A percentile compares a stretch with the other conserved stretches of the same genome.
Conservation (phyloP, 2,113 vertebrate species). For the Melanotaenia duboulayi region DNA sequence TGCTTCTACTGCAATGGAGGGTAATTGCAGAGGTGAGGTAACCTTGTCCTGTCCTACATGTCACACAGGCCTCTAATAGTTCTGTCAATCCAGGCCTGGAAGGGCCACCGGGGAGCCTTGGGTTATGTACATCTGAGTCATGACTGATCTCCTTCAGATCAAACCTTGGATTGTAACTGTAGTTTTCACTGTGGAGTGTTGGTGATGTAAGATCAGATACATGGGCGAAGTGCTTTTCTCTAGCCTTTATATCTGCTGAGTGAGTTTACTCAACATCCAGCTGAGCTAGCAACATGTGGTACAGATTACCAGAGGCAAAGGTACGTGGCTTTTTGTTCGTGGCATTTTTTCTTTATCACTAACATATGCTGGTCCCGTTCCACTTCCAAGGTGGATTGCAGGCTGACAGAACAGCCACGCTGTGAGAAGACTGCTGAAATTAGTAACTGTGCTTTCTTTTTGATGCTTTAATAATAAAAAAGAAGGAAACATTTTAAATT, state of each 20-base stretch:
- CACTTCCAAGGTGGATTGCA: slow-evolving; percentile 29
- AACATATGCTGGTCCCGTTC: slow-evolving; percentile 69
- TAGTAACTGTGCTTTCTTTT: slow-evolving; percentile 16
- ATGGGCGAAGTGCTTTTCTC: slow-evolving; percentile 1
- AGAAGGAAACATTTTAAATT: neutral
- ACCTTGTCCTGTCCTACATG: slow-evolving; percentile 61
- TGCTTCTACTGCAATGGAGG: slow-evolving; percentile 33
- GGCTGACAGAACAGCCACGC: slow-evolving; percentile 38
- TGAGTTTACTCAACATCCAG: slow-evolving; percentile 57
- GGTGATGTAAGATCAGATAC: slow-evolving; percentile 14
- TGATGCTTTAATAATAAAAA: too few relatives aligned
- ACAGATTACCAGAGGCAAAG: slow-evolving; percentile 74
- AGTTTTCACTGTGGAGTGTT: slow-evolving; percentile 4
- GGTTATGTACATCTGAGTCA: slow-evolving; percentile 20
- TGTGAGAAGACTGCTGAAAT: slow-evolving; percentile 42
- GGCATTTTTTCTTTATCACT: slow-evolving; percentile 62
- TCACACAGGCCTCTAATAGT: slow-evolving; percentile 57
- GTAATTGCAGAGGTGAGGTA: slow-evolving; percentile 38
- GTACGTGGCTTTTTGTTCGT: slow-evolving; percentile 61
- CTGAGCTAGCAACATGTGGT: slow-evolving; percentile 71
- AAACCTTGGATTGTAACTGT: slow-evolving; percentile 23
- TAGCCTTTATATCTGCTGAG: slow-evolving; percentile 15
- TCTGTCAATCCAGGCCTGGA: slow-evolving; percentile 55
- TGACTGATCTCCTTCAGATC: slow-evolving; percentile 55
- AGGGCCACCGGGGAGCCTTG: slow-evolving; percentile 3